Conservation (phyloP, 2,797 vertebrate species). For the Gambelia wislizenii region DNA sequence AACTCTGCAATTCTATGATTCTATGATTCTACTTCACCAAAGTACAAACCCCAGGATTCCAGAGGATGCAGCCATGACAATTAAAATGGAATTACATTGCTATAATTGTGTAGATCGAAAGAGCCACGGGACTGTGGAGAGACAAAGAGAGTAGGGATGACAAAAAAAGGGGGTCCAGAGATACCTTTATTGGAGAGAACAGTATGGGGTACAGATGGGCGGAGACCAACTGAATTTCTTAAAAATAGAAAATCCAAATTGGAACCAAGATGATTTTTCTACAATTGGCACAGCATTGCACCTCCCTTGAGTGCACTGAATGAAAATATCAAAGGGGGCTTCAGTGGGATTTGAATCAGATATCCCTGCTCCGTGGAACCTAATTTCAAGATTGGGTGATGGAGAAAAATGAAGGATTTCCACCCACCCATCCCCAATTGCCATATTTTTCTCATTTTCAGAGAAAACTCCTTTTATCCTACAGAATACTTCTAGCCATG, state of each 20-base stretch:
- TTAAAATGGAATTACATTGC: no score
- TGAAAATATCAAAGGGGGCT: neutral
- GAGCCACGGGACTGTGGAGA: no score
- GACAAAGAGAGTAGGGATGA: neutral
- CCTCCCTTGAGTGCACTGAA: no score
- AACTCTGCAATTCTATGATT: no score
- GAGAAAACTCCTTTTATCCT: neutral
- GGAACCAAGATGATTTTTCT: neutral
- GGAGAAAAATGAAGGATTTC: neutral
- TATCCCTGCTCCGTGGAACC: neutral
- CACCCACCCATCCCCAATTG: neutral
- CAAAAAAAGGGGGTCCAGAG: neutral
- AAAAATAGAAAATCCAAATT: neutral
- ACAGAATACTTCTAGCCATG: accelerated
- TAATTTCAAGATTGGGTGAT: neutral
- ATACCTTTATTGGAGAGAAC: no score
- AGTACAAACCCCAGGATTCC: no score
- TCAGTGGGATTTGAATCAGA: neutral
- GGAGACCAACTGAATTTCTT: no score
- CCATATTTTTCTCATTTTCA: neutral
- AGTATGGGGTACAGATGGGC: neutral
- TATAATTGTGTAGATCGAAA: no score
- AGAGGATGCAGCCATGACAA: no score
- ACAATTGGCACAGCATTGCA: neutral
- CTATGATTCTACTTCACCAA: no score